phyloP scores from a whole-genome alignment of 2,888 invertebrate species.

The Tridacna crocea region DNA sequence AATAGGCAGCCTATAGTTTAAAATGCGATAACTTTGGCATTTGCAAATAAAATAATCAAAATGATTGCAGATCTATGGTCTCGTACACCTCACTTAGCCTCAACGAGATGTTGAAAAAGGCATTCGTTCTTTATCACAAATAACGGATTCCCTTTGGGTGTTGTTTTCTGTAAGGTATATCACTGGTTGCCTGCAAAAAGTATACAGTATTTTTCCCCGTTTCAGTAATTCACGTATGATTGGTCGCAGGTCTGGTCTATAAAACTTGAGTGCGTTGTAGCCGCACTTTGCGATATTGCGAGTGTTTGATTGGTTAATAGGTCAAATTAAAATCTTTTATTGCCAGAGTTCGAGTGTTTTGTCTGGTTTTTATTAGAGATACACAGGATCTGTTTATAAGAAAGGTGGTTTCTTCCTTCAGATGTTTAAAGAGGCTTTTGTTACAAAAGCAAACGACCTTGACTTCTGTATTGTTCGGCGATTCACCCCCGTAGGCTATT shows the following conservation, averaged over 20 bases:
- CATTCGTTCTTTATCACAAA: too few species aligned
- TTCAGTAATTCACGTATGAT: background rate
- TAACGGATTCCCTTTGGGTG: too few species aligned
- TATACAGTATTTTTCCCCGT: background rate
- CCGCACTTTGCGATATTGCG: background rate
- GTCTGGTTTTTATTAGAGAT: conserved; percentile 12
- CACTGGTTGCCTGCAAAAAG: too few species aligned
- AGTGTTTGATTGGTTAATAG: conserved; percentile 9
- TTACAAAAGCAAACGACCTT: background rate
- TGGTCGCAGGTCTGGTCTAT: background rate
- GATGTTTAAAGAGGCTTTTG: background rate
- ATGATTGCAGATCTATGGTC: too few species aligned
- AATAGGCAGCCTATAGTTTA: too few species aligned
- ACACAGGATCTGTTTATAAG: conserved; percentile 4
- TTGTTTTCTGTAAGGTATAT: too few species aligned
- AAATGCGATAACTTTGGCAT: too few species aligned
- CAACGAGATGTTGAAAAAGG: too few species aligned
- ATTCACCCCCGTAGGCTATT: too few species aligned
- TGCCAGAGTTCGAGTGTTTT: background rate
- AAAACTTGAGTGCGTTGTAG: background rate
- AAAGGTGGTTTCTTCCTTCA: conserved; percentile 4
- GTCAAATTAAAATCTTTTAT: background rate
- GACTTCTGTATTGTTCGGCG: too few species aligned
- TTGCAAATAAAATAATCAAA: too few species aligned
- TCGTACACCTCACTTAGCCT: too few species aligned